Evolutionary conservation across 2,888 invertebrate genomes (phyloP).

Genomic region (Hypolimnas misippus): DNA sequence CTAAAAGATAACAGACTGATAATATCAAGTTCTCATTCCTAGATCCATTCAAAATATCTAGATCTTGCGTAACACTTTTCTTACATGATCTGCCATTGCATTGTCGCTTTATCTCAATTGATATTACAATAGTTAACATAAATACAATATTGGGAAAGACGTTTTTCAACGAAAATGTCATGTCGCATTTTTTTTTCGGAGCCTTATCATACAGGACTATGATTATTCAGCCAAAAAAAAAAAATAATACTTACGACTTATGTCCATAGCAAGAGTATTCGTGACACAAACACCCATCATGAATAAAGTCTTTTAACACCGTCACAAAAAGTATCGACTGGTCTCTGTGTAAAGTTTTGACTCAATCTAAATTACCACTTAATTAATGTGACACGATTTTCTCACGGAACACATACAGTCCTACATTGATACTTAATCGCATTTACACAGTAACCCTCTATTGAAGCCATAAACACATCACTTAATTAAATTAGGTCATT

Average conservation of each 20-base stretch:
- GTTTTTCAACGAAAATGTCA: background rate
- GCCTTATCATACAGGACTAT: no score
- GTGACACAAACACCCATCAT: slow-evolving; percentile 73
- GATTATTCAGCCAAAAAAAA: background rate
- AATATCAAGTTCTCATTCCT: slow-evolving; percentile 34
- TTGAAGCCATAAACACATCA: slow-evolving; percentile 62
- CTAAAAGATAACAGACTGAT: slow-evolving; percentile 32
- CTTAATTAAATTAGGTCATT: slow-evolving; percentile 56
- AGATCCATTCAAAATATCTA: slow-evolving; percentile 31
- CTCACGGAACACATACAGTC: slow-evolving; percentile 28
- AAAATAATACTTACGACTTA: slow-evolving; percentile 67
- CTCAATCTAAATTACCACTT: slow-evolving; percentile 21
- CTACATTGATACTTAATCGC: slow-evolving; percentile 28
- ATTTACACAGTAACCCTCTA: slow-evolving; percentile 25
- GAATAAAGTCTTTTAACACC: slow-evolving; percentile 26
- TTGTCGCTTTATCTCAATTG: background rate
- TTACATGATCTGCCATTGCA: slow-evolving; percentile 16
- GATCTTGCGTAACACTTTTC: slow-evolving; percentile 34
- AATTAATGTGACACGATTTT: slow-evolving; percentile 21
- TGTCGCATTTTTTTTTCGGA: background rate
- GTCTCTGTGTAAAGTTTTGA: slow-evolving; percentile 15
- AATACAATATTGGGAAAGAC: background rate
- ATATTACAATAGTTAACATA: background rate
- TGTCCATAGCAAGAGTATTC: slow-evolving; percentile 75
- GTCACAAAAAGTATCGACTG: slow-evolving; percentile 9